Percentiles rank a stretch among this genome's conserved stretches.
Evolutionary conservation across 2,888 invertebrate species (phyloP).

Genomic region (Calameuta idolon): DNA sequence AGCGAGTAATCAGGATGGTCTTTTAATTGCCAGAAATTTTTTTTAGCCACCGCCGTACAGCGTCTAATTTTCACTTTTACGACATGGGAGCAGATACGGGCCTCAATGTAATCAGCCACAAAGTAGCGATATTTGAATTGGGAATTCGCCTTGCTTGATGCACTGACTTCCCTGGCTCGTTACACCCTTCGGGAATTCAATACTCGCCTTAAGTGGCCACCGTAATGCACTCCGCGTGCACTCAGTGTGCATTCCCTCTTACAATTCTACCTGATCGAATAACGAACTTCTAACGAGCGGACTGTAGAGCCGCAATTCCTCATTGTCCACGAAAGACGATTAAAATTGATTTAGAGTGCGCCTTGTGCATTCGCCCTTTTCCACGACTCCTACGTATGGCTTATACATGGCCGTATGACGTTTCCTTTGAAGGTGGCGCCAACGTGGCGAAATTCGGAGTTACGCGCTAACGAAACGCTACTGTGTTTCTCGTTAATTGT

Average conservation of each 20-base stretch:
- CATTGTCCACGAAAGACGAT: background rate
- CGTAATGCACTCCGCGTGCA: background rate
- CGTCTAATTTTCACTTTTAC: conserved; percentile 49
- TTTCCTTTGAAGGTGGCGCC: background rate
- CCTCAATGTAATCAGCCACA: background rate
- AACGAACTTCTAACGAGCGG: background rate
- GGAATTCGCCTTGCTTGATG: conserved; percentile 1
- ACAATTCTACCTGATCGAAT: background rate
- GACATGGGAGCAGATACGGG: conserved; percentile 15
- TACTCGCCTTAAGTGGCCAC: background rate
- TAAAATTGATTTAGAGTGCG: background rate
- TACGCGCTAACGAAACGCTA: background rate
- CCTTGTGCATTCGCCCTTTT: background rate
- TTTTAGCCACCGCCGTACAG: background rate
- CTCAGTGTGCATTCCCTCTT: background rate
- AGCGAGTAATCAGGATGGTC: conserved; percentile 49
- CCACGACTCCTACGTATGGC: background rate
- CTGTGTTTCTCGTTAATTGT: background rate
- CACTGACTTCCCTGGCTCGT: background rate
- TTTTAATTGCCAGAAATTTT: conserved; percentile 56
- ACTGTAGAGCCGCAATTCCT: background rate
- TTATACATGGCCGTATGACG: background rate
- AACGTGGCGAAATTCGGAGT: background rate
- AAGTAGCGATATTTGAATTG: conserved; percentile 2
- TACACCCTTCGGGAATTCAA: conserved; percentile 2